phyloP scores from a whole-genome alignment of 2,113 vertebrate genomes.

The Orthonyx spaldingii region DNA sequence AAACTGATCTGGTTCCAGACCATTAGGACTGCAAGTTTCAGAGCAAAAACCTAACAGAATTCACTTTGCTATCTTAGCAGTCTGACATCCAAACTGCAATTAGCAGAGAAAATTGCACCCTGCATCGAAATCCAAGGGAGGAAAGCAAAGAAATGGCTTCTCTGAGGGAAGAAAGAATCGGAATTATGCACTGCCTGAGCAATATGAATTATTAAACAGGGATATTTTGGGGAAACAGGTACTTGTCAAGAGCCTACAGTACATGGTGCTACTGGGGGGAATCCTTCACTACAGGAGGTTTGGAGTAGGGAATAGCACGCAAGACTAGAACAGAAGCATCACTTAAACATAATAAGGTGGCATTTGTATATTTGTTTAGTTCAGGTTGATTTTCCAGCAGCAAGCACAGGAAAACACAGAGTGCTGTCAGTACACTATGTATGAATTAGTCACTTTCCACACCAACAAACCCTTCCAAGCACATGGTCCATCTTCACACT shows the following conservation, averaged over 20 bases:
- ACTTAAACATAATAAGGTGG: not conserved
- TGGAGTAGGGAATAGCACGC: not conserved
- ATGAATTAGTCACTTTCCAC: not conserved
- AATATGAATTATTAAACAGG: not conserved
- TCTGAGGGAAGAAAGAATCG: not conserved
- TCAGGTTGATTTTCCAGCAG: not conserved
- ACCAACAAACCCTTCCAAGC: not conserved
- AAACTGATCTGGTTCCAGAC: not conserved
- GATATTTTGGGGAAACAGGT: not conserved
- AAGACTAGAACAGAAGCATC: not conserved
- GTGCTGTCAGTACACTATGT: not conserved
- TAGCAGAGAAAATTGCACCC: not conserved
- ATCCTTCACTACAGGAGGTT: not conserved
- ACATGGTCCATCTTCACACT: not conserved
- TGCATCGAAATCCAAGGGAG: not conserved
- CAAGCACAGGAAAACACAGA: not conserved
- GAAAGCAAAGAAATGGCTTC: not conserved
- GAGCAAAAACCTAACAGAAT: not conserved
- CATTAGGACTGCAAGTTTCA: not conserved
- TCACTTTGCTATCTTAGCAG: accelerated
- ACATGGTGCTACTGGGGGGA: not conserved
- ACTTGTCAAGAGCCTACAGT: not conserved
- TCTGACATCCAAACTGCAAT: not conserved
- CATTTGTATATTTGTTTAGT: not conserved
- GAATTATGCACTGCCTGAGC: not conserved